Evolutionary conservation across 2,797 vertebrate genomes (phyloP), one percentile per base, ranked within the genome.

Genomic region (Enteromius fasciolatus): DNA sequence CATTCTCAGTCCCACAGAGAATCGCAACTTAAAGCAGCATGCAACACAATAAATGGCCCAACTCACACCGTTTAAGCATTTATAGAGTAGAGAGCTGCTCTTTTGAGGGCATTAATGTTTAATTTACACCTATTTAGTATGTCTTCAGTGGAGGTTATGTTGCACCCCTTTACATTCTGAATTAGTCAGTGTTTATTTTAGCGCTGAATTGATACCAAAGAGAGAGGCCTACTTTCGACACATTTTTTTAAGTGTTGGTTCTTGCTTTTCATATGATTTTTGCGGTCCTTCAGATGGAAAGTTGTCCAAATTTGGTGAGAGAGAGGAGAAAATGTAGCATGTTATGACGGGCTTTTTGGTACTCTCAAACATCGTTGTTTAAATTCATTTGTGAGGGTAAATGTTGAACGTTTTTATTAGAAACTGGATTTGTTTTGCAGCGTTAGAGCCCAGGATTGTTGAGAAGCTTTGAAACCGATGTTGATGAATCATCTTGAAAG

Each of bases 1-100:
- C 89, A 91, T 86, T 86, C 82, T 75, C 82, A 76, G 88, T 87
- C 84, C 23, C 68, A 89, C 85, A 72, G 86, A 82, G 64, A 11
- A 70, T 88, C 78, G 85, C 87, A 84, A 80, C 78, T 72, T 80
- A 70, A 67, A 67, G 11, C n/a, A 46, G 59, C 33, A 25, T 3
- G 63, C 17, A 74, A 20, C 44, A 54, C 44, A 41, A 36, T 36
- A 28, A 78, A 31, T 39, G 54, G 14, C 74, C 75, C 11, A 14
- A 23, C 66, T 46, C 31, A 15, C 23, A 33, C 23, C 9, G 18
- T 75, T 28, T 52, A 79, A 76, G 17, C 79, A 9, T 41, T 68
- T 74, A 33, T n/a, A 12, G 50, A 54, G 50, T 33, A 80, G 66
- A 73, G 54, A 63, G 12, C 12, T 23, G 33, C 10, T 77, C 57